phyloP scores from a whole-genome alignment of 2,888 invertebrate genomes.

The Tupiocoris notatus region DNA sequence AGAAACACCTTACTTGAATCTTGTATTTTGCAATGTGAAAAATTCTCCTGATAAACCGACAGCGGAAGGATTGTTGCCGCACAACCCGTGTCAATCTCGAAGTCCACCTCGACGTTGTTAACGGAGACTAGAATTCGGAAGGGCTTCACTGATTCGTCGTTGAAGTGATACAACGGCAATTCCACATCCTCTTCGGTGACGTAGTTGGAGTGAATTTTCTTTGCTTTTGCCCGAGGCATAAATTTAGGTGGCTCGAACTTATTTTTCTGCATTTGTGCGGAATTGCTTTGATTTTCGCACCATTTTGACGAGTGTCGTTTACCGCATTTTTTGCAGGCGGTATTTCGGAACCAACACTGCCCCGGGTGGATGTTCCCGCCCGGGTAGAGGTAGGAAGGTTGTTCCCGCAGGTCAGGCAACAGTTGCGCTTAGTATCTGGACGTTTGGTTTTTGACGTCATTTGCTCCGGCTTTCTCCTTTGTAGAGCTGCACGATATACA shows the following conservation, averaged over 20 bases:
- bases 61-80: not conserved
- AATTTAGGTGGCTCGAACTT: not conserved
- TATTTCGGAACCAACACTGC: too few relatives aligned
- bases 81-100: not conserved
- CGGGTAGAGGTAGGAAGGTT: too few relatives aligned
- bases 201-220: not conserved
- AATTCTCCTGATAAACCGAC: not conserved
- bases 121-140: not conserved
- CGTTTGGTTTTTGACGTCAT: not conserved
- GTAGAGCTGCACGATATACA: not conserved
- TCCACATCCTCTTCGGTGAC: not conserved
- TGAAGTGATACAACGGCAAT: not conserved
- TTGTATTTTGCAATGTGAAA: not conserved
- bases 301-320: not conserved
- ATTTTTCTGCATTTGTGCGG: not conserved
- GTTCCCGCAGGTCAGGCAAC: too few relatives aligned
- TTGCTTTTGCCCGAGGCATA: not conserved
- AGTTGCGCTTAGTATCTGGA: not conserved
- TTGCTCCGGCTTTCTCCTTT: not conserved
- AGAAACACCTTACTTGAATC: not conserved
- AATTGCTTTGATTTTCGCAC: not conserved
- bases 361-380: too few relatives aligned
- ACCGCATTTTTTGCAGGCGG: not conserved
- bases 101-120: not conserved
- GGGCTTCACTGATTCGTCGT: not conserved